Evolutionary conservation across 2,797 vertebrate species (phyloP).

Genomic region (Melanotaenia parkinsoni): DNA sequence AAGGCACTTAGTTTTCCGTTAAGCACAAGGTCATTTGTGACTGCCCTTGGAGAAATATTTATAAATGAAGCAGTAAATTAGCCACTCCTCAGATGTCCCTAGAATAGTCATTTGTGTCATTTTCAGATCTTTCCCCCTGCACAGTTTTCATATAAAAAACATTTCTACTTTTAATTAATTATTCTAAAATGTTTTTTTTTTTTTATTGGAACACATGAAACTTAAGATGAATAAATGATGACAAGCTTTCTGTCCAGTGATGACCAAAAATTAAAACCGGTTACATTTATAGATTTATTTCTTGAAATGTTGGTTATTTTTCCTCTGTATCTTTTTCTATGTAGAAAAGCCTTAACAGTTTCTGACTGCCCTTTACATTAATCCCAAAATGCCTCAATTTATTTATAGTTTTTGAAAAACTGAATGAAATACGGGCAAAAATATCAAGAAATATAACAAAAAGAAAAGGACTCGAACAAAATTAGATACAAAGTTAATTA

Average conservation of each 20-base stretch:
- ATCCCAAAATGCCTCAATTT: no score
- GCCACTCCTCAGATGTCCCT: not conserved
- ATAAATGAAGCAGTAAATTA: not conserved
- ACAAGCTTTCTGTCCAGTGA: not conserved
- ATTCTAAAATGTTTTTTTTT: not conserved
- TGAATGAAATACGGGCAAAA: no score
- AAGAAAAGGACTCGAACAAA: no score
- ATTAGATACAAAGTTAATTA: not conserved
- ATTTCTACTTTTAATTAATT: conserved; percentile 3
- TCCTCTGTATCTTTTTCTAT: not conserved
- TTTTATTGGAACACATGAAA: conserved; percentile 5
- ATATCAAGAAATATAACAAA: no score
- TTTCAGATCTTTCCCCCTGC: not conserved
- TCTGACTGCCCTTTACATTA: not conserved
- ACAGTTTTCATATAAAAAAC: not conserved
- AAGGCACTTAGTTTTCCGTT: not conserved
- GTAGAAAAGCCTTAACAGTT: not conserved
- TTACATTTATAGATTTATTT: not conserved
- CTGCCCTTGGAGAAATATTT: not conserved
- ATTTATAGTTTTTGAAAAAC: no score
- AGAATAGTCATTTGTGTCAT: not conserved
- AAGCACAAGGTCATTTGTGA: not conserved
- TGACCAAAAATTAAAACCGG: not conserved
- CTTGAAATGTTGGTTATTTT: not conserved
- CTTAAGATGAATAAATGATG: not conserved